These are phyloP conservation scores for Xiphophorus couchianus DNA, from an alignment of 2,113 vertebrate genomes.

Conservation along the genomic window DNA sequence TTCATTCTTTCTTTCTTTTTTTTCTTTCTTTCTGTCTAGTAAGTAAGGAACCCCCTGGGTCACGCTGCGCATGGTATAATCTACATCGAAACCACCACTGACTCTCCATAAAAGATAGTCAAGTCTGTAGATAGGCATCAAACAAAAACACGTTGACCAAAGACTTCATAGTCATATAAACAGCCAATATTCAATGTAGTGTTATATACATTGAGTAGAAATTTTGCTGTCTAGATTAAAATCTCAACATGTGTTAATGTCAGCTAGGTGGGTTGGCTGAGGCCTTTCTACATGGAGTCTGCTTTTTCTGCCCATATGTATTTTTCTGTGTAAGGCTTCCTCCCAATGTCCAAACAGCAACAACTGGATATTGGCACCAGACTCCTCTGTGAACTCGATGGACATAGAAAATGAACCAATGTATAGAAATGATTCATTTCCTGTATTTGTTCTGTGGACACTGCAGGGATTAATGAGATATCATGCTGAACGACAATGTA, in stretches of 20 bases:
- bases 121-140: too few relatives aligned
- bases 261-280: neutral
- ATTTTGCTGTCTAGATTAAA: too few relatives aligned
- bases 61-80: too few relatives aligned
- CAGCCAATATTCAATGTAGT: too few relatives aligned
- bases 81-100: neutral
- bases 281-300: neutral
- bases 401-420: neutral
- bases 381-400: neutral
- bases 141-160: too few relatives aligned
- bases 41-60: too few relatives aligned
- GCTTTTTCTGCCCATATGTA: neutral
- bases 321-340: too few relatives aligned
- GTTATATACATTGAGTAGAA: too few relatives aligned
- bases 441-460: slow-evolving; percentile 8
- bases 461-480: slow-evolving; percentile 3
- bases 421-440: neutral
- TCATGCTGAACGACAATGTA: neutral
- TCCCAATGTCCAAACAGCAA: neutral
- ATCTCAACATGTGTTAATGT: too few relatives aligned
- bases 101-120: neutral
- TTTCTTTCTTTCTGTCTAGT: too few relatives aligned
- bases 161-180: too few relatives aligned
- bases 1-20: too few relatives aligned
- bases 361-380: neutral